Percentiles rank a stretch among this genome's conserved stretches.
Conservation (phyloP, 2,113 vertebrate genomes). For the Lanius collurio region DNA sequence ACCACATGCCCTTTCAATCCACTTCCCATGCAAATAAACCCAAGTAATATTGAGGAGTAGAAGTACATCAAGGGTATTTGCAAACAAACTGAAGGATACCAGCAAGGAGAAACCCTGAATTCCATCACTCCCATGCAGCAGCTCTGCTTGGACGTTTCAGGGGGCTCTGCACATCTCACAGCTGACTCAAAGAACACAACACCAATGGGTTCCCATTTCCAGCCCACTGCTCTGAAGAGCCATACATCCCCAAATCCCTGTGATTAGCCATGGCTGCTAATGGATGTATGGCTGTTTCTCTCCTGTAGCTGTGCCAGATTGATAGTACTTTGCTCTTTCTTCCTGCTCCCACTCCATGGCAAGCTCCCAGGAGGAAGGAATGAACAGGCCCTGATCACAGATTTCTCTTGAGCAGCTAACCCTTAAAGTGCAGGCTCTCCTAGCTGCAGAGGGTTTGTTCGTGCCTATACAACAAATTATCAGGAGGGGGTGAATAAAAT, state of each 20-base stretch:
- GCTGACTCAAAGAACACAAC: not conserved
- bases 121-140: not conserved
- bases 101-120: not conserved
- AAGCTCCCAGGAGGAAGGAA: not conserved
- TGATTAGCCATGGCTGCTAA: not conserved
- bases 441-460: not conserved
- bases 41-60: not conserved
- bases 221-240: not conserved
- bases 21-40: constrained; percentile 36
- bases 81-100: not conserved
- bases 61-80: not conserved
- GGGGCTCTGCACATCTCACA: not conserved
- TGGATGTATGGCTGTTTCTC: not conserved
- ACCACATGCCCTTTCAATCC: constrained; percentile 27
- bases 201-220: not conserved
- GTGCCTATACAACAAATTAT: not conserved
- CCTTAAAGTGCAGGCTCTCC: not conserved
- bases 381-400: not conserved
- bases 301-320: not conserved
- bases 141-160: accelerated
- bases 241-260: not conserved
- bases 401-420: not conserved
- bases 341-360: not conserved
- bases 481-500: not conserved
- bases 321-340: not conserved